Evolutionary conservation across 2,888 invertebrate genomes (phyloP), one percentile per base, ranked within the genome.

Genomic region (Sabellastarte sp.): DNA sequence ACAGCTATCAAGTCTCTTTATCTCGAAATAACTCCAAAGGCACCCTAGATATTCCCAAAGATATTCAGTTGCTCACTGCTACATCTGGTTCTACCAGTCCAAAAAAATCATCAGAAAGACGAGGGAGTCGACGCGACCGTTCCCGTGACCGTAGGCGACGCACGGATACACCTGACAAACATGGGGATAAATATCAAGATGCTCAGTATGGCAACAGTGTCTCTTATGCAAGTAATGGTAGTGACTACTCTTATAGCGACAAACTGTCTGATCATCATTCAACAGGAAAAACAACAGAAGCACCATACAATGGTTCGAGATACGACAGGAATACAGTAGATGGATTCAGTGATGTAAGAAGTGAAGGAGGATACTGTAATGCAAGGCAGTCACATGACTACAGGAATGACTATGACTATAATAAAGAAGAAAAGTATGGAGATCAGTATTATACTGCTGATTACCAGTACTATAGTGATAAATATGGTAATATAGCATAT

Each of bases 1-100:
- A 92, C 86, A 90, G 90, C 83, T 92, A 92, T 81, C 92, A 92
- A 84, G 89, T 90, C 84, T 90, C 90, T 78, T 87, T 92, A 68
- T 89, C 91, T 24, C 64, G 63, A 63, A 69, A 56, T 55, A 64
- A 56, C 59, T 41, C 64, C 32, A 58, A 33, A 15, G 55, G 33
- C 50, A 41, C 41, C 57, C 50, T 61, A 10, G 33, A 56, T 26
- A 53, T 53, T 53, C 15, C 53, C 53, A 26, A 5, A 5, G 53
- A 53, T 5, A 20, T 26, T 26, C 20, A 5, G 5, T 26, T 53
- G 20, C 53, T 26, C 5, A 5, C 28, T 15, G 20, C 20, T 15
- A 41, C 10, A 41, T 15, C 10, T 41, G 53, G 53, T 26, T 53
- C 53, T 26, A 53, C 24, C 5, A 41, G 20, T 10, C 10, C 10